Evolutionary conservation across 2,888 invertebrate species (phyloP).

Genomic region (Eupithecia tripunctaria): DNA sequence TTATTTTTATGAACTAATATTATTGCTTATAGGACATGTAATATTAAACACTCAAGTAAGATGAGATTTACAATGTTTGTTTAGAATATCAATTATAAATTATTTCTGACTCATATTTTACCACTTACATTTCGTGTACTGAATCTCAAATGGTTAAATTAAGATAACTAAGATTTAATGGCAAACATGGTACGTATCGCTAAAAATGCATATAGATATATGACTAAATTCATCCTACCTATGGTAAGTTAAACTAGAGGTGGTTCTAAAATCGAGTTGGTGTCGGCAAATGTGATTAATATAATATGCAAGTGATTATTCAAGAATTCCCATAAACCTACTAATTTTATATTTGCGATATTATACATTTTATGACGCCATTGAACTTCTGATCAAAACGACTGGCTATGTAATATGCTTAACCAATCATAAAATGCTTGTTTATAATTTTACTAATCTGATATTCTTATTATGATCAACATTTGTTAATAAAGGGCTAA

Average conservation of each 20-base stretch:
- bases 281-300: neutral
- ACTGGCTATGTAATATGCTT: neutral
- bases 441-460: neutral
- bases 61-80: neutral
- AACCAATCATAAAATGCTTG: neutral
- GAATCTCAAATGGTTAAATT: neutral
- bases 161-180: neutral
- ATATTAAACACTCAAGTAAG: conserved; percentile 28
- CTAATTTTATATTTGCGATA: neutral
- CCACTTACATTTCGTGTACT: neutral
- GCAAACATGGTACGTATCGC: conserved; percentile 3
- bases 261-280: neutral
- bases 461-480: neutral
- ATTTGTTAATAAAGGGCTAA: neutral
- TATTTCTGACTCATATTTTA: neutral
- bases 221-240: neutral
- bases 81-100: neutral
- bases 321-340: neutral
- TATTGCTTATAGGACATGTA: conserved; percentile 13
- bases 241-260: neutral
- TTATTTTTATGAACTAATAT: conserved; percentile 45
- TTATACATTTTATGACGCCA: neutral
- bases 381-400: neutral
- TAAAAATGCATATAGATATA: conserved; percentile 11
- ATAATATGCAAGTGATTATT: neutral